Base-by-base conservation (phyloP, 2,797 vertebrate genomes). In the Neoniphon sammara region DNA sequence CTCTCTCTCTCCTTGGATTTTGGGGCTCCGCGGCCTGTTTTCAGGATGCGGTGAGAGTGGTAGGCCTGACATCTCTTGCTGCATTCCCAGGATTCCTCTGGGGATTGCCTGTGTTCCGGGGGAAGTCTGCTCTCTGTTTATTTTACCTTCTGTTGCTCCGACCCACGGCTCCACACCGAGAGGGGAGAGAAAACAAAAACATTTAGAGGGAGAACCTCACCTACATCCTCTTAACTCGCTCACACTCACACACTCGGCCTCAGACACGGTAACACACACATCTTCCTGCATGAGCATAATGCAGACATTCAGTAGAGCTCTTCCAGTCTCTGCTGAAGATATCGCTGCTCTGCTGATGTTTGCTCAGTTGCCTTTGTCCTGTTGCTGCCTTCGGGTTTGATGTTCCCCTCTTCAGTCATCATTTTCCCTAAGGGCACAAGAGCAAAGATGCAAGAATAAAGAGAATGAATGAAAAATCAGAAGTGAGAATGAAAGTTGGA, bases 101-200 rank as follows among this genome's bases (percentile, higher is more conserved):
- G 90, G 92, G 90, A 89, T 89, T 44, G 88, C 82, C 75, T 34
- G 77, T 84, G 90, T 93, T 93, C 92, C 90, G 90, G 92, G 87
- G 92, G 89, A 93, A 91, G 90, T 91, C 91, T 91, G 89, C 80
- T 78, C 83, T 17, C 50, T 93, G 92, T 94, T 94, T 94, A 92
- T 94, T 93, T 94, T 93, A 93, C 91, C 90, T 93, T 93, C 87
- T 91, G 88, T 91, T 89, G 83, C 91, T 91, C 85, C 83, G 81
- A 90, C 83, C 89, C 85, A 65, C 70, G 71, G 88, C 84, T 91
- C 90, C 87, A 75, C 91, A 88, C 90, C 77, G 34, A 89, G 90
- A 88, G 89, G 90, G 90, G 87, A 85, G 88, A 80, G 88, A 91
- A 92, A 93, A 92, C 85, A 91, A 90, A 93, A 93, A 92, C 84